Percentiles rank a stretch among this genome's conserved stretches.
These are phyloP conservation scores for Nothobranchius furzeri DNA, from an alignment of 2,113 vertebrate genomes.

Conservation along the genomic window DNA sequence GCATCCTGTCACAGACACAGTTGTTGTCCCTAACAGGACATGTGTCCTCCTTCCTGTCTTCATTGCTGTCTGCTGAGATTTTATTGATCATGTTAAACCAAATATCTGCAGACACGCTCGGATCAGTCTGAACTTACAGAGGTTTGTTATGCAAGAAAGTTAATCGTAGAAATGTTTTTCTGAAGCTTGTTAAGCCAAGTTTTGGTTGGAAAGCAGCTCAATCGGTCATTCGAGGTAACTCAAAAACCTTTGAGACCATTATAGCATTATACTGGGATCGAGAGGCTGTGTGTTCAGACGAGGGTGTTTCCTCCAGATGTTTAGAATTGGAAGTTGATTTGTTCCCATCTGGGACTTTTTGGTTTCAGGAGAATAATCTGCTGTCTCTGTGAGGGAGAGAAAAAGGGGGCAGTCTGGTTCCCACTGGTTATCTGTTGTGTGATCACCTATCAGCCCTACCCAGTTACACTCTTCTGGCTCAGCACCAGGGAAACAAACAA, in stretches of 20 bases:
- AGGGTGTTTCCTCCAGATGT: slow-evolving; percentile 63
- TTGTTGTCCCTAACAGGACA: slow-evolving; percentile 48
- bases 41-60: slow-evolving; percentile 43
- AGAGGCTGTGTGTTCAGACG: too few relatives aligned
- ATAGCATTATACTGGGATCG: too few relatives aligned
- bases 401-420: slow-evolving; percentile 48
- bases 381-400: slow-evolving; percentile 34
- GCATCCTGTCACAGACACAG: slow-evolving; percentile 67
- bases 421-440: slow-evolving; percentile 53
- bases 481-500: slow-evolving; percentile 43
- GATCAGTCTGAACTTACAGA: too few relatives aligned
- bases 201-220: too few relatives aligned
- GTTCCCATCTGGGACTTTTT: slow-evolving; percentile 25
- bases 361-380: slow-evolving; percentile 43
- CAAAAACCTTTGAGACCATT: too few relatives aligned
- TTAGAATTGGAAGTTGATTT: slow-evolving; percentile 46
- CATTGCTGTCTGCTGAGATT: background rate
- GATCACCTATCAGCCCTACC: slow-evolving; percentile 45
- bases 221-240: too few relatives aligned
- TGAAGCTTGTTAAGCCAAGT: too few relatives aligned
- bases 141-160: too few relatives aligned
- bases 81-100: background rate
- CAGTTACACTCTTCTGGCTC: slow-evolving; percentile 29
- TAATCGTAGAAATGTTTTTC: too few relatives aligned
- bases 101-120: too few relatives aligned